Evolutionary conservation across 2,888 invertebrate species (phyloP).

Genomic region (Junonia oenone): DNA sequence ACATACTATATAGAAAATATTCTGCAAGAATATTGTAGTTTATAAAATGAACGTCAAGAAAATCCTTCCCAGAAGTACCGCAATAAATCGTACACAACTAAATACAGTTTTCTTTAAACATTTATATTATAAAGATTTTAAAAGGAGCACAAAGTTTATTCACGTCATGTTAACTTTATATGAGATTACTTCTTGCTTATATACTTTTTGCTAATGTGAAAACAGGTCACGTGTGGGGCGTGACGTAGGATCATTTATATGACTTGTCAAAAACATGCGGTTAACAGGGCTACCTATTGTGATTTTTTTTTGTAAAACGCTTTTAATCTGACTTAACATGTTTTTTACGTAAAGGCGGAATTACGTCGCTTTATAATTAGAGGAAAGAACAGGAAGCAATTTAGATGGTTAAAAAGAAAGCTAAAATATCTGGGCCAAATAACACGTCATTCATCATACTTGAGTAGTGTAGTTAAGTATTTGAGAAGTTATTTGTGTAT

Average conservation of each 20-base stretch:
- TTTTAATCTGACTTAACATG: background rate
- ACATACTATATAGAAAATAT: too few species aligned
- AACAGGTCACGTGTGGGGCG: constrained; percentile 18
- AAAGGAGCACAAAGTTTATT: background rate
- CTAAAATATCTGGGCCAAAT: too few species aligned
- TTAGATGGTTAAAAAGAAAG: background rate
- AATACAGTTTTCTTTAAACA: background rate
- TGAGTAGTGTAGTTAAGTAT: too few species aligned
- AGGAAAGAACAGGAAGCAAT: background rate
- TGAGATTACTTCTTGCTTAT: constrained; percentile 43
- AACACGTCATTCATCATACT: too few species aligned
- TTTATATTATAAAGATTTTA: background rate
- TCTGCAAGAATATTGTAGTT: too few species aligned
- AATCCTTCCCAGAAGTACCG: too few species aligned
- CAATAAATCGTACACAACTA: background rate
- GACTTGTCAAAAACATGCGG: constrained; percentile 16
- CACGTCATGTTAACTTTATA: constrained; percentile 45
- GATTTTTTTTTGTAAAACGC: background rate
- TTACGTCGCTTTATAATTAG: background rate
- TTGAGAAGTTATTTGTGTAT: too few species aligned
- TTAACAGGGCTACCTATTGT: constrained; percentile 1
- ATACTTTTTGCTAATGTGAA: constrained; percentile 12
- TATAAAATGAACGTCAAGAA: too few species aligned
- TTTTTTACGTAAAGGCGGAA: background rate
- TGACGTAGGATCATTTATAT: constrained; percentile 20